Base-by-base conservation (phyloP, 2,797 vertebrate species). In the Heterohyrax brucei region DNA sequence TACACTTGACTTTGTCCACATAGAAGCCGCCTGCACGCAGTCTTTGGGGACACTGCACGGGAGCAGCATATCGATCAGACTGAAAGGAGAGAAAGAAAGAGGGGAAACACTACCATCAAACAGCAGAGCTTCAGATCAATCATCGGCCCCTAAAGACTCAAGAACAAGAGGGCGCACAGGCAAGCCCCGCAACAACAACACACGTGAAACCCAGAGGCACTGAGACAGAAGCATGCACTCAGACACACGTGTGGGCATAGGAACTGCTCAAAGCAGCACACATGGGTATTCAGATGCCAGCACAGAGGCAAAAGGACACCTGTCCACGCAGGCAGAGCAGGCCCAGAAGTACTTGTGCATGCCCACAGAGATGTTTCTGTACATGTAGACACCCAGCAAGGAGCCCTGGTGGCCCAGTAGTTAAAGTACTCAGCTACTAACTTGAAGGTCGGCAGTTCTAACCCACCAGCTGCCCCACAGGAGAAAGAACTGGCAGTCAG, bases 1-100 rank as follows among this genome's bases (percentile, higher is more conserved):
- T 62, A 33, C 86, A 72, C 86, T 95, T 92, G 94, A 94, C 95
- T 95, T 72, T 87, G 86, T 95, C 79, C 73, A 53, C 82, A 86
- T 70, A 24, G 89, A 96, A 30, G 46, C 50, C 1, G 0, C 62
- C 92, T 50, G 77, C 28, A 61, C 82, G 90, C 83, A 93, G 87
- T 93, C 95, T 95, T 72, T 39, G 64, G 95, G 95, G 95, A 97
- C 82, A 33, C 64, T 87, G 53, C 33, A 16, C 19, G 0, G 84
- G 81, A 76, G 44, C 50, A 1, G 95, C 92, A 61, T 94, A 93
- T 77, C 22, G 26, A 93, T 97, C 91, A 80, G 81, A 12, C 72
- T 22, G 33, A 56, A 91, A 80, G 19, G 21, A 70, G 44, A 90
- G 94, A 85, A 33, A 87, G 73, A 86, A 77, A 94, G 62, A 53